Conservation (phyloP, 2,888 invertebrate genomes). For the Argyresthia goedartella region DNA sequence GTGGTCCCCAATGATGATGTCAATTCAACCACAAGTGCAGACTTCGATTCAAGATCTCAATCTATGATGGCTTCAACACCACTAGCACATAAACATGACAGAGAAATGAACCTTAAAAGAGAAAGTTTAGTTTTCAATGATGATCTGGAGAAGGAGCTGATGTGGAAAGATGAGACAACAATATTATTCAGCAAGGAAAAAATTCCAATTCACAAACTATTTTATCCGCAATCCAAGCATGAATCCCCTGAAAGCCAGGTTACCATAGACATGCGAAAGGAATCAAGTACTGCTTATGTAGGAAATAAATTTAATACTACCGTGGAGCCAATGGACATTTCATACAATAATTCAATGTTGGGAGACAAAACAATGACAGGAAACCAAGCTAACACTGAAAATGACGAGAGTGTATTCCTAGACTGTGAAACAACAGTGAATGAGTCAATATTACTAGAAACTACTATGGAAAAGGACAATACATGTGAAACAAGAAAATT, state of each 20-base stretch:
- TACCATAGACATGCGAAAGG: neutral
- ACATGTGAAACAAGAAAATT: too few species aligned
- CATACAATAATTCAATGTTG: constrained; percentile 33
- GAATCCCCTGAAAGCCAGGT: neutral
- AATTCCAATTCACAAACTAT: constrained; percentile 49
- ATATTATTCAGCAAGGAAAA: constrained; percentile 50
- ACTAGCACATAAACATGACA: constrained; percentile 15
- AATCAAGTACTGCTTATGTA: neutral
- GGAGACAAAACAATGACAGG: constrained; percentile 29
- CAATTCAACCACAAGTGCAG: constrained; percentile 4
- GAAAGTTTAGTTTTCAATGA: constrained; percentile 53
- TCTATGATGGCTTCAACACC: constrained; percentile 42
- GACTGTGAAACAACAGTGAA: constrained; percentile 56
- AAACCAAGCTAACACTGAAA: constrained; percentile 35
- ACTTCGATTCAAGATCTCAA: constrained; percentile 7
- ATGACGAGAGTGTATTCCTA: constrained; percentile 36
- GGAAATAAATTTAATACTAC: constrained; percentile 14
- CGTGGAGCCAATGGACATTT: constrained; percentile 52
- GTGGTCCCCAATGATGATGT: constrained; percentile 4
- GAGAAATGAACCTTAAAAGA: constrained; percentile 25
- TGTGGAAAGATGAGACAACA: constrained; percentile 57
- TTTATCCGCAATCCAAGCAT: constrained; percentile 19
- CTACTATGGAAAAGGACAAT: constrained; percentile 5
- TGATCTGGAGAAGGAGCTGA: constrained; percentile 50
- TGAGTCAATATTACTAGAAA: constrained; percentile 17